Evolutionary conservation across 2,888 invertebrate species (phyloP).

Genomic region (Synanthedon formicaeformis): DNA sequence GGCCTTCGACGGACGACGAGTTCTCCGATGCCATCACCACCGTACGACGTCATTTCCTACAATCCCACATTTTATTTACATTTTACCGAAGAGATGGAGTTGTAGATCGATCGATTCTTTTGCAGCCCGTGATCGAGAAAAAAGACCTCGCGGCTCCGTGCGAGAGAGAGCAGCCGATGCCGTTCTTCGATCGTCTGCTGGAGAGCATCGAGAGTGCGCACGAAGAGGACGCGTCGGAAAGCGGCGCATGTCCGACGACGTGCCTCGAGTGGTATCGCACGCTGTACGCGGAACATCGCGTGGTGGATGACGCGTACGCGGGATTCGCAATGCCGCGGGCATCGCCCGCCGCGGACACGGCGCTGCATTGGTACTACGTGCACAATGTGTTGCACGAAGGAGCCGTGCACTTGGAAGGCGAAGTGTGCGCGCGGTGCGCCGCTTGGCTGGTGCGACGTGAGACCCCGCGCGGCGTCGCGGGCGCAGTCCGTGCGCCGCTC

Average conservation of each 20-base stretch:
- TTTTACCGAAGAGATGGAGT: not conserved
- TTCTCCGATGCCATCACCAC: constrained; percentile 71
- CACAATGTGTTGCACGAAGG: constrained; percentile 34
- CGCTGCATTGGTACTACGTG: constrained; percentile 43
- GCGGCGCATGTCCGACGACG: too few relatives aligned
- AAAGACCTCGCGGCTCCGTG: constrained; percentile 50
- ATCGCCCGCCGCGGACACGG: constrained; percentile 17
- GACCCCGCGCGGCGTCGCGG: constrained; percentile 41
- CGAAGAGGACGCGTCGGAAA: too few relatives aligned
- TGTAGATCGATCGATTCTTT: constrained; percentile 10
- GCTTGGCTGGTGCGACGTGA: constrained; percentile 40
- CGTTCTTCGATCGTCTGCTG: constrained; percentile 43
- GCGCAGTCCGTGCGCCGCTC: constrained; percentile 25
- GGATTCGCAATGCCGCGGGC: constrained; percentile 33
- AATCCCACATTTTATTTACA: too few relatives aligned
- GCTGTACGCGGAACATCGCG: constrained; percentile 31
- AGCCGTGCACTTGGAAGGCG: constrained; percentile 1
- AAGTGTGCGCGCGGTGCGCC: constrained; percentile 19
- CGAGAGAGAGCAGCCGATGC: constrained; percentile 31
- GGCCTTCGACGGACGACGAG: constrained; percentile 65
- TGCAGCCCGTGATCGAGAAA: constrained; percentile 59
- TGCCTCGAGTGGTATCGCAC: constrained; percentile 51
- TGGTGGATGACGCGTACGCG: constrained; percentile 27
- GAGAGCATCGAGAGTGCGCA: constrained; percentile 36
- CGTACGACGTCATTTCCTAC: constrained; percentile 23